A percentile compares a stretch with the other conserved stretches of the same genome.
Conservation (phyloP, 2,888 invertebrate genomes). For the Lissocephala sabroskyi region DNA sequence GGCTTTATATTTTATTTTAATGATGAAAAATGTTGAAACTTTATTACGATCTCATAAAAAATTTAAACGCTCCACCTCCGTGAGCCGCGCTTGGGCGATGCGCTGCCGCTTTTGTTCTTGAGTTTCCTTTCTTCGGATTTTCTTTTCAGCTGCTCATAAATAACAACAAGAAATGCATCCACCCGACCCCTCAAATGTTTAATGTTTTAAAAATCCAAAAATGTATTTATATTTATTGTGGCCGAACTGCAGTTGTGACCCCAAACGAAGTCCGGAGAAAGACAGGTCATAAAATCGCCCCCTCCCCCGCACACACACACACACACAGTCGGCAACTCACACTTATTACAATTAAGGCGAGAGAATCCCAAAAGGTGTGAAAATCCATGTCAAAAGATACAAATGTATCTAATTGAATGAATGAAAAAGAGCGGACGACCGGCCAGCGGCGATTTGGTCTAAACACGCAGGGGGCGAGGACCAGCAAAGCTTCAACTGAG, state of each 20-base stretch:
- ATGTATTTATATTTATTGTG: slow-evolving; percentile 61
- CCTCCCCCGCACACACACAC: too few species aligned
- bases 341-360: slow-evolving; percentile 26
- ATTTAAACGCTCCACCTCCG: slow-evolving; percentile 47
- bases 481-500: too few species aligned
- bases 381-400: slow-evolving; percentile 65
- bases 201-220: slow-evolving; percentile 55
- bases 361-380: slow-evolving; percentile 53
- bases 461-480: slow-evolving; percentile 42
- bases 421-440: too few species aligned
- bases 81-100: too few species aligned
- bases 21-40: slow-evolving; percentile 71
- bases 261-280: too few species aligned
- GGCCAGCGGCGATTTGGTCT: slow-evolving; percentile 44
- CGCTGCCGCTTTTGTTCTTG: not conserved
- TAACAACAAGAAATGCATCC: slow-evolving; percentile 39
- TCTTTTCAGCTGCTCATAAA: slow-evolving; percentile 47
- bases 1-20: slow-evolving; percentile 70
- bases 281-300: too few species aligned
- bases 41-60: slow-evolving; percentile 68
- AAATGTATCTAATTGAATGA: slow-evolving; percentile 66
- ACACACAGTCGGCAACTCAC: slow-evolving; percentile 1
- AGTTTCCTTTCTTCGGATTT: not conserved
- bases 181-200: too few species aligned
- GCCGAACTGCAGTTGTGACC: too few species aligned